Conservation (phyloP, 2,888 invertebrate species). For the Monoplex corrugatus region DNA sequence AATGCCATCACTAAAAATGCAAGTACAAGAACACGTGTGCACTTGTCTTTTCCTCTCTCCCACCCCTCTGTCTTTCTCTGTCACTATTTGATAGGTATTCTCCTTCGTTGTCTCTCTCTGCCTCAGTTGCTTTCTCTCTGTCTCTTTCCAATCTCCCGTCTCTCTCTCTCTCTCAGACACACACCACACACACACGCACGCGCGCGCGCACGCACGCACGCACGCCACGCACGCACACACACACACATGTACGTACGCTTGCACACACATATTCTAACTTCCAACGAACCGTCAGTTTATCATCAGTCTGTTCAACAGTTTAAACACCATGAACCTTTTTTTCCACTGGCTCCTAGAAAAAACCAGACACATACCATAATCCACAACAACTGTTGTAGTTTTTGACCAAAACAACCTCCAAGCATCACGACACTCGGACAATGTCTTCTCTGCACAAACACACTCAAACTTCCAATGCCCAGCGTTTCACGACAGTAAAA, state of each 20-base stretch:
- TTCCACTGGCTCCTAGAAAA: background rate
- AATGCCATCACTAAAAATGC: background rate
- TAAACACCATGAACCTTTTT: background rate
- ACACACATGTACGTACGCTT: background rate
- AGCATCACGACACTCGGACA: no score
- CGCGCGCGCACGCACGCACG: constrained; percentile 5
- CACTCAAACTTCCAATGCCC: no score
- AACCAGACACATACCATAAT: background rate
- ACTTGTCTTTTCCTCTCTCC: background rate
- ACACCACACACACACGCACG: constrained; percentile 14
- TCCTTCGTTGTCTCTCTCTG: background rate
- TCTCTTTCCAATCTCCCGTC: background rate
- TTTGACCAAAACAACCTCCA: no score
- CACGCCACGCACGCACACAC: constrained; percentile 6
- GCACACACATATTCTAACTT: constrained; percentile 14
- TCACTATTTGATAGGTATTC: background rate
- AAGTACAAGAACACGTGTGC: background rate
- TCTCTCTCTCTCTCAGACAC: background rate
- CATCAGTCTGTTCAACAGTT: background rate
- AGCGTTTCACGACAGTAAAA: no score
- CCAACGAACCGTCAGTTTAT: background rate
- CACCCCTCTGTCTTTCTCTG: constrained; percentile 9
- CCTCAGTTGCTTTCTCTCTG: background rate
- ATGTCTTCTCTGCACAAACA: no score
- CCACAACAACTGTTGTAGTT: no score